Conservation (phyloP, 2,113 vertebrate species). For the Sinocyclocheilus anshuiensis region DNA sequence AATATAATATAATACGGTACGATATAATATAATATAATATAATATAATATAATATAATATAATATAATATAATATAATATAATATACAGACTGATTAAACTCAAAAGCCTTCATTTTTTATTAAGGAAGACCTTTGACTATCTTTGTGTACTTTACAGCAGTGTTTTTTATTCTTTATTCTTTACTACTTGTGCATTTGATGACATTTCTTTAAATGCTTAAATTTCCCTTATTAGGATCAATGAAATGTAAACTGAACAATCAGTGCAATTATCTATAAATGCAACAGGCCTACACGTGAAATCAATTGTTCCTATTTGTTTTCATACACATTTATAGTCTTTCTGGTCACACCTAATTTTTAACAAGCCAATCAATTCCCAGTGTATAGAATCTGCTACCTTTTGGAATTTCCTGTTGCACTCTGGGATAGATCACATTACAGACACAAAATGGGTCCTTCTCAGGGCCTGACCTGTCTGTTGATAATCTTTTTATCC, state of each 20-base stretch:
- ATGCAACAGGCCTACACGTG: background rate
- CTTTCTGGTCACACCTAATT: too few relatives aligned
- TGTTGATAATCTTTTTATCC: slow-evolving; percentile 90
- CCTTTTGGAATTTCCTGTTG: background rate
- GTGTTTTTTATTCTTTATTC: background rate
- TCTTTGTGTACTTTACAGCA: background rate
- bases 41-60: background rate
- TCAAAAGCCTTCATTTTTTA: too few relatives aligned
- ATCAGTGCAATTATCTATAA: background rate
- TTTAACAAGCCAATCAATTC: background rate
- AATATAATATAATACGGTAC: too few relatives aligned
- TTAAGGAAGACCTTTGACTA: background rate
- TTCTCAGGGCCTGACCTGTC: slow-evolving; percentile 82
- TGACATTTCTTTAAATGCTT: background rate
- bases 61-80: background rate
- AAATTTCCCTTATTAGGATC: background rate
- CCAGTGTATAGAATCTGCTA: background rate
- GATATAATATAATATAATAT: background rate
- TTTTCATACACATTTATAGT: too few relatives aligned
- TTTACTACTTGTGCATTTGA: background rate
- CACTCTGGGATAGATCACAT: background rate
- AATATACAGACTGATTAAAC: background rate
- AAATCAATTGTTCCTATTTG: too few relatives aligned
- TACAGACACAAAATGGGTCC: background rate
- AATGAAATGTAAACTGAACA: background rate